Evolutionary conservation across 2,888 invertebrate genomes (phyloP).

Genomic region (Griposia aprilina): DNA sequence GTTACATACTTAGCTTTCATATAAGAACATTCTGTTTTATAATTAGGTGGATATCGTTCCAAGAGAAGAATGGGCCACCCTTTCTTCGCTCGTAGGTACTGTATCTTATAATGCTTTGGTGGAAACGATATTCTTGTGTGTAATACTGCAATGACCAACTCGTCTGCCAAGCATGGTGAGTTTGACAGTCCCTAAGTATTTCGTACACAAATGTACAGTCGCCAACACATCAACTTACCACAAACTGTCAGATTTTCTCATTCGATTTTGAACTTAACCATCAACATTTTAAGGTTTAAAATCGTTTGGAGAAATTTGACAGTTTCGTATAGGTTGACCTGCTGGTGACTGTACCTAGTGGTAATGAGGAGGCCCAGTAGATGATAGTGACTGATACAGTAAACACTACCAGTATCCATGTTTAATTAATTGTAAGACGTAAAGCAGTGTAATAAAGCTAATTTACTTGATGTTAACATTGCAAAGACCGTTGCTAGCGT

Average conservation of each 20-base stretch:
- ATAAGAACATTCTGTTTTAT: slow-evolving; percentile 9
- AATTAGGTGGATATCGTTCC: not conserved
- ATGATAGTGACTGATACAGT: not conserved
- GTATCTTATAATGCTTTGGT: too few species aligned
- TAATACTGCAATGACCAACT: not conserved
- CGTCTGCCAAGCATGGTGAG: not conserved
- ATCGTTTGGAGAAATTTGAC: too few species aligned
- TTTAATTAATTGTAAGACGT: not conserved
- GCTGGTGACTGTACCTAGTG: too few species aligned
- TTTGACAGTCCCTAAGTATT: not conserved
- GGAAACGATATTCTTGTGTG: too few species aligned
- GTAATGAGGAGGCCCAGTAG: not conserved
- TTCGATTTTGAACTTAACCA: too few species aligned
- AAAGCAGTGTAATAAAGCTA: not conserved
- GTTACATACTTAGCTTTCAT: slow-evolving; percentile 13
- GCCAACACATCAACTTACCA: too few species aligned
- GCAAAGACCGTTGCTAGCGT: not conserved
- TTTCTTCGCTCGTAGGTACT: not conserved
- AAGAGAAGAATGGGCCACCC: not conserved
- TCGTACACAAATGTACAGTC: too few species aligned
- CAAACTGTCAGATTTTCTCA: too few species aligned
- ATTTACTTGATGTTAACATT: not conserved
- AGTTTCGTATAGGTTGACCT: too few species aligned
- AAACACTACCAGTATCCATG: not conserved
- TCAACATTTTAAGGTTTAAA: too few species aligned